Base-by-base conservation (phyloP, 2,113 vertebrate species). In the Chauna torquata region DNA sequence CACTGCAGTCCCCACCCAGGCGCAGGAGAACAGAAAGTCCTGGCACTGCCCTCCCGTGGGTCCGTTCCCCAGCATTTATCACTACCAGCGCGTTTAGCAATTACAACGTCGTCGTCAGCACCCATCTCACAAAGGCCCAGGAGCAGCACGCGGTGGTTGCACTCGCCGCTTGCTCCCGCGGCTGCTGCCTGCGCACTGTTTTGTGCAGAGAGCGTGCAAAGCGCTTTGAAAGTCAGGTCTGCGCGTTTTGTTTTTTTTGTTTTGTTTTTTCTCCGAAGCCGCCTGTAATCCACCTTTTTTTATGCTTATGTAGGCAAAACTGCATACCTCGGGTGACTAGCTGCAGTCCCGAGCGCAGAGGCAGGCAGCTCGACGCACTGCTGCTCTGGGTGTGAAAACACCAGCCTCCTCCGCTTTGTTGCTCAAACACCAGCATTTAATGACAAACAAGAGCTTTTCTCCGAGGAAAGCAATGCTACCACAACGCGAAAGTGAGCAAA, bases 71-170 rank as follows among this genome's bases (percentile, higher is more conserved):
- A 87, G 62, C 40, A 20, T 83, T 92, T 83, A 65, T 82, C 82
- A 64, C 87, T 10, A 79, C 8, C 38, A 8, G 80, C 30, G 49
- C 71, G 3, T 59, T 80, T 52, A 82, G 66, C 50, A 80, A n/a
- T 42, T 47, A 28, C 2, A 52, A 30, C 3, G 3, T 6, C 40
- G 16, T 42, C 78, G 61, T 72, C 62, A 71, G 69, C 70, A 94
- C 82, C 85, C 81, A 62, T 81, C 82, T 95, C 65, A 92, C 45
- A 83, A 54, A 82, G 86, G 75, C 81, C 91, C 84, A 64, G 86
- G 36, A 92, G 66, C 80, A 40, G 34, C 4, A 1, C 15, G 30
- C 36, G 34, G 77, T 2, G 3, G 28, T 36, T 76, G 49, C 79
- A 66, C 80, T 86, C 4, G 0, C 65, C 91, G 83, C 80, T 88